Base-by-base conservation (phyloP, 2,113 vertebrate genomes). In the Pongo pygmaeus region DNA sequence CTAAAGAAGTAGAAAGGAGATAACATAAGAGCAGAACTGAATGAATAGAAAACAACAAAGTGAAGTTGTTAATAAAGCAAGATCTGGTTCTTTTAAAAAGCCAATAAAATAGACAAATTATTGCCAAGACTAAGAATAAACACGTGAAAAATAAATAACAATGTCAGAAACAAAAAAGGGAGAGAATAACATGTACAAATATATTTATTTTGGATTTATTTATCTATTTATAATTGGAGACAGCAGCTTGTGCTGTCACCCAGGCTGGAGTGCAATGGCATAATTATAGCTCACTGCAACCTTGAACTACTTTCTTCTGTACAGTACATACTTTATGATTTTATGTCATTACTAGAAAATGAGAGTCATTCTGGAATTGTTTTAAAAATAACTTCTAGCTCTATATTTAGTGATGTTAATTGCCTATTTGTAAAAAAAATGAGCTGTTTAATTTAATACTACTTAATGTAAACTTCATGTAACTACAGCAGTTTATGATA, bases 51-150 rank as follows among this genome's bases (percentile, higher is more conserved):
- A 93, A 55, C 14, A 72, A 20, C 20, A 88, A 80, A 79, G 64
- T 55, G n/a, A 32, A 43, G 23, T 67, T 52, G 5, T 50, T 67
- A 69, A 64, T 57, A 89, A 79, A 96, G n/a, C 32, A 80, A 89
- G 78, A 78, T 83, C n/a, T 89, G 35, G 18, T 86, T 94, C n/a
- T 87, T 95, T 85, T 50, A 25, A 91, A 85, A 84, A 81, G 2
- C 3, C 50, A 77, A 6, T 83, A 89, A 96, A 88, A 72, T 64
- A 84, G 43, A 87, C 40, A 84, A 84, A 48, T 91, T 46, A 38
- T 17, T 85, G n/a, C 13, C 81, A 81, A 84, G 38, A 55, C 25
- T 93, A 86, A 25, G 12, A 84, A 55, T 91, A 81, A 84, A 89
- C 48, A 64, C 22, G 43, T 0, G 12, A n/a, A 50, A 35, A 9